A percentile compares a stretch with the other conserved stretches of the same genome.
Conservation (phyloP, 2,113 vertebrate genomes). For the Alethe diademata region DNA sequence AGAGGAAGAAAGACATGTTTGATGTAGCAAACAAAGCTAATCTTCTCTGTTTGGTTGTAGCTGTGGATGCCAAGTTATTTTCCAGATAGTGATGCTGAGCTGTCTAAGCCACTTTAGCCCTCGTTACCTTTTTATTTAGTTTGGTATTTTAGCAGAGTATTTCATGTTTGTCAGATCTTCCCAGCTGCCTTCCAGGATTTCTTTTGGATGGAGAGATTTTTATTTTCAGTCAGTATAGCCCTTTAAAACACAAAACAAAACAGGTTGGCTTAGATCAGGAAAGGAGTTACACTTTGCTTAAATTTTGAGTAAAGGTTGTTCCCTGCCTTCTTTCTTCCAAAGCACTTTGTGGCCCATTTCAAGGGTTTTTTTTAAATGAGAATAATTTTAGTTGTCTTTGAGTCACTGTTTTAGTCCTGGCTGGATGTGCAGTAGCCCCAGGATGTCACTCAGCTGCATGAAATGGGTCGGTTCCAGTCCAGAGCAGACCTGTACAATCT, state of each 20-base stretch:
- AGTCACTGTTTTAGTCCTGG: background rate
- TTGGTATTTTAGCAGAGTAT: slow-evolving; percentile 40
- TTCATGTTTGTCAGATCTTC: slow-evolving; percentile 48
- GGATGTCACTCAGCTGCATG: background rate
- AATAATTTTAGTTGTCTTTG: background rate
- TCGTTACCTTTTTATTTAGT: slow-evolving; percentile 36
- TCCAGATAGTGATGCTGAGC: slow-evolving; percentile 39
- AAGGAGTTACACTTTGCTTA: background rate
- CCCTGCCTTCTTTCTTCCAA: background rate
- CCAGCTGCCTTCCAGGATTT: slow-evolving; percentile 64
- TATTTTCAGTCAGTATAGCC: slow-evolving; percentile 52
- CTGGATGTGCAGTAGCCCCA: background rate
- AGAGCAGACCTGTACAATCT: background rate
- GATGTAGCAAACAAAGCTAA: slow-evolving; percentile 49
- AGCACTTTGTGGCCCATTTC: background rate
- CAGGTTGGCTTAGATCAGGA: background rate
- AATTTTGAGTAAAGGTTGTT: background rate
- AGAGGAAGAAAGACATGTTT: slow-evolving; percentile 5
- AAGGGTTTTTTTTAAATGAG: background rate
- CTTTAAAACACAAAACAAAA: background rate
- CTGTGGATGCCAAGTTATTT: slow-evolving; percentile 32
- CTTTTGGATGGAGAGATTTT: slow-evolving; percentile 31
- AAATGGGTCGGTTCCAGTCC: background rate
- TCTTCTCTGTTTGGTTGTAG: slow-evolving; percentile 36
- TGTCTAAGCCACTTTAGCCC: slow-evolving; percentile 20